Conservation (phyloP, 2,113 vertebrate genomes). For the Pantherophis guttatus region DNA sequence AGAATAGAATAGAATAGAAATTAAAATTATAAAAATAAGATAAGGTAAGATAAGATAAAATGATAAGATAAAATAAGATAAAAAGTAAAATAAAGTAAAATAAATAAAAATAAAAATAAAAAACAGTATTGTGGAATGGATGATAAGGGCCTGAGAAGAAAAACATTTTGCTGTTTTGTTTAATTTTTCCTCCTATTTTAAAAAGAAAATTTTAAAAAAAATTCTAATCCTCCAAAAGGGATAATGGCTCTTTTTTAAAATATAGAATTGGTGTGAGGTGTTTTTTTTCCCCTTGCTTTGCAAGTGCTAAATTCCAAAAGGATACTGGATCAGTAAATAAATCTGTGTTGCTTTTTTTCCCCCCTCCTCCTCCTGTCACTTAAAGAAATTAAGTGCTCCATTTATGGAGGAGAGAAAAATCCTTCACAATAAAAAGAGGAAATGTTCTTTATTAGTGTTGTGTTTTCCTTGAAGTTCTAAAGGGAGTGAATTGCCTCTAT, state of each 20-base stretch:
- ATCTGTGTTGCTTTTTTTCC: neutral
- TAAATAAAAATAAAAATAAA: no score
- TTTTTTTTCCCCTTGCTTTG: neutral
- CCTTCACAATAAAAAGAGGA: neutral
- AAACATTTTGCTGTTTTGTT: neutral
- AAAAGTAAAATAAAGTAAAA: no score
- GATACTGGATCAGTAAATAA: neutral
- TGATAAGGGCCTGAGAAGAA: neutral
- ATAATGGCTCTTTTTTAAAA: neutral
- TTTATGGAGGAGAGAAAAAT: slow-evolving; percentile 33
- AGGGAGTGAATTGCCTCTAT: slow-evolving; percentile 44
- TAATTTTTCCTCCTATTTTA: neutral
- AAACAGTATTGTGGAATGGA: neutral
- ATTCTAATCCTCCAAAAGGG: neutral
- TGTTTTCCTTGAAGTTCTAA: slow-evolving; percentile 37
- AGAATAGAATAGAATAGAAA: no score
- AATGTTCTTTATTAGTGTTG: neutral
- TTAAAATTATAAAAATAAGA: neutral
- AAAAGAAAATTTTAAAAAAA: neutral
- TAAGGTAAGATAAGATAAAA: neutral
- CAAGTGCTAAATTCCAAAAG: neutral
- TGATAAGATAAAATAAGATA: no score
- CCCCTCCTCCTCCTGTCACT: neutral
- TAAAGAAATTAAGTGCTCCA: slow-evolving; percentile 38
- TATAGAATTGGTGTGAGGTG: neutral